Evolutionary conservation across 2,113 vertebrate species (phyloP), one percentile per base, ranked within the genome.

Genomic region (Myiozetetes cayanensis): DNA sequence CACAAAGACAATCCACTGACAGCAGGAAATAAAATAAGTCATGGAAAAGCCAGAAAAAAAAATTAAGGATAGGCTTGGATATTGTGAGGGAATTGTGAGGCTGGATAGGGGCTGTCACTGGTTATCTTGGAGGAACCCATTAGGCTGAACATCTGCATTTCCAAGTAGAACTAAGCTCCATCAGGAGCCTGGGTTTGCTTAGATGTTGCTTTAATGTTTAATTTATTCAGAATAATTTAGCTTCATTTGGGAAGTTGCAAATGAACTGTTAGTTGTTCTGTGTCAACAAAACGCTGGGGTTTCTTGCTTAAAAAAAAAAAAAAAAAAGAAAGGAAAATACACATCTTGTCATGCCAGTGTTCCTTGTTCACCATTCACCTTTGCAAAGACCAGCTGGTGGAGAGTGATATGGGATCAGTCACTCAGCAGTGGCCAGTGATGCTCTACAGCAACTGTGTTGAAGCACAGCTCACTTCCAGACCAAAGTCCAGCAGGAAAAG

Each of bases 201-300:
- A 62, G 71, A 59, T 75, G 46, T 30, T 87, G 77, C 20, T 72
- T 93, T 84, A 93, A 66, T 35, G 19, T 72, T 93, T 87, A 74
- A 33, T 96, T 95, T 85, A 91, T 94, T 91, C 92, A 75, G 56
- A 89, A 80, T 92, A 95, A 93, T 94, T 91, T 58, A 59, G 93
- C 62, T 70, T 92, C 70, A 94, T 91, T 72, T 90, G 52, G 73
- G 49, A 85, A 95, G 52, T 23, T 94, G 73, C 59, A 85, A 96
- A 95, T 95, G 90, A 94, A 85, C 73, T 37, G 55, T 72, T 93
- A 59, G 50, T 92, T 67, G 49, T 39, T 94, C 70, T 83, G 14
- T 76, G 49, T 86, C 77, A 94, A 87, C 73, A 91, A 85, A 91
- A 55, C 78, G 44, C 55, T 35, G 33, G 41, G 39, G n/a, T 82